phyloP scores from a whole-genome alignment of 1,140 invertebrate species.

The Mercenaria mercenaria region DNA sequence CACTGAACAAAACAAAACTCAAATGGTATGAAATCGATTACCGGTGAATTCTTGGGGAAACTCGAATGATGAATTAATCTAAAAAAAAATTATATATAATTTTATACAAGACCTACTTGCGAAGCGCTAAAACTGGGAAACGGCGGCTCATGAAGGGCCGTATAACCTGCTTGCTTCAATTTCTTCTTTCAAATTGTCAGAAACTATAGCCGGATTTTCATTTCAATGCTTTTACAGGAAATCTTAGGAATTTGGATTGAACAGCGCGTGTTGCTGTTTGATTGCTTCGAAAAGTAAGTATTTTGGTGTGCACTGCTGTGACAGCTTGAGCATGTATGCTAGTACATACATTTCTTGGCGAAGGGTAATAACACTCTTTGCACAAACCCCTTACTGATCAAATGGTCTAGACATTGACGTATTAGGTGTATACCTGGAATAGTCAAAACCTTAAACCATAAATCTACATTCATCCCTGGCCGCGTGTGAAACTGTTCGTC shows the following conservation, averaged over 20 bases:
- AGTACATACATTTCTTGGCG: too few species aligned
- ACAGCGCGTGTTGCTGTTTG: neutral
- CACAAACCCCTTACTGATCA: too few species aligned
- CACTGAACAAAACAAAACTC: conserved; percentile 38
- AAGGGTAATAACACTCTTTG: too few species aligned
- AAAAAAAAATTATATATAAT: neutral
- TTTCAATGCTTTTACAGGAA: too few species aligned
- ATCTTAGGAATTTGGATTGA: too few species aligned
- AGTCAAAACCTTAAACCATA: neutral
- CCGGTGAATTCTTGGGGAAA: too few species aligned
- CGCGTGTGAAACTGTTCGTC: neutral
- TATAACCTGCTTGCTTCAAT: neutral
- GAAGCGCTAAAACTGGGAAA: conserved; percentile 23
- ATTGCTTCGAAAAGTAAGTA: neutral
- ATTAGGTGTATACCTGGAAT: neutral
- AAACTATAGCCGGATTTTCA: conserved; percentile 6
- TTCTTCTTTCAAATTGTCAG: conserved; percentile 35
- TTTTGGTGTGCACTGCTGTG: neutral
- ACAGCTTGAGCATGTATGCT: too few species aligned
- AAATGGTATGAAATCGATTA: too few species aligned
- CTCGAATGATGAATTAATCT: conserved; percentile 56
- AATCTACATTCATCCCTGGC: neutral
- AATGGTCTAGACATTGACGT: too few species aligned
- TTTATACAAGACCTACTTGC: conserved; percentile 14
- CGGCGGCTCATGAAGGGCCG: neutral